These are phyloP conservation scores for Hippocampus zosterae DNA, from an alignment of 2,113 vertebrate species.

Conservation along the genomic window DNA sequence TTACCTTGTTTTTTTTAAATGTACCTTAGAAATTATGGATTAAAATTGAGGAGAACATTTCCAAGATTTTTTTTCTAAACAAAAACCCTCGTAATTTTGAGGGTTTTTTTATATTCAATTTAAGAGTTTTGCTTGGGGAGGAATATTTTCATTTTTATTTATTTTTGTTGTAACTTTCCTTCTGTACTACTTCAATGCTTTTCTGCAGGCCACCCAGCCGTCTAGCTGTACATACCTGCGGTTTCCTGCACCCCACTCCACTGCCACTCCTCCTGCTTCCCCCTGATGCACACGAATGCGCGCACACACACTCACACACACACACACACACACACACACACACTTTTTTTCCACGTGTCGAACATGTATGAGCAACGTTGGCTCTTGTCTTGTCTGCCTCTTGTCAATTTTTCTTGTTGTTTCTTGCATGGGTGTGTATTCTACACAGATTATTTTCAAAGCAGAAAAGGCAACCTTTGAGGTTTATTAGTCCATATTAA, in stretches of 20 bases:
- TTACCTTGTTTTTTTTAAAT: no score
- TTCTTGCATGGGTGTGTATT: no score
- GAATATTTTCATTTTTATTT: no score
- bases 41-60: no score
- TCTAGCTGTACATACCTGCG: slow-evolving; percentile 74
- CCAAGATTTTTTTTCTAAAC: not conserved
- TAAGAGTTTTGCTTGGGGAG: not conserved
- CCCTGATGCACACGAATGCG: slow-evolving; percentile 29
- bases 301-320: slow-evolving; percentile 8
- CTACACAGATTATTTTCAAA: no score
- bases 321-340: not conserved
- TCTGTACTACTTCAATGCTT: slow-evolving; percentile 34
- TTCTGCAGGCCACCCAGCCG: slow-evolving; percentile 61
- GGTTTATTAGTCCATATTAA: no score
- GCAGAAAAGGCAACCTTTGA: no score
- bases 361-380: slow-evolving; percentile 4
- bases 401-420: slow-evolving; percentile 7
- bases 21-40: no score
- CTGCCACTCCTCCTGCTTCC: slow-evolving; percentile 13
- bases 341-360: slow-evolving; percentile 21
- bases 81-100: no score
- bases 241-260: slow-evolving; percentile 63
- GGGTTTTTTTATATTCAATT: not conserved
- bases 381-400: slow-evolving; percentile 18
- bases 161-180: slow-evolving; percentile 23